Conservation (phyloP, 2,888 invertebrate genomes). For the Himalopsyche kuldschensis region DNA sequence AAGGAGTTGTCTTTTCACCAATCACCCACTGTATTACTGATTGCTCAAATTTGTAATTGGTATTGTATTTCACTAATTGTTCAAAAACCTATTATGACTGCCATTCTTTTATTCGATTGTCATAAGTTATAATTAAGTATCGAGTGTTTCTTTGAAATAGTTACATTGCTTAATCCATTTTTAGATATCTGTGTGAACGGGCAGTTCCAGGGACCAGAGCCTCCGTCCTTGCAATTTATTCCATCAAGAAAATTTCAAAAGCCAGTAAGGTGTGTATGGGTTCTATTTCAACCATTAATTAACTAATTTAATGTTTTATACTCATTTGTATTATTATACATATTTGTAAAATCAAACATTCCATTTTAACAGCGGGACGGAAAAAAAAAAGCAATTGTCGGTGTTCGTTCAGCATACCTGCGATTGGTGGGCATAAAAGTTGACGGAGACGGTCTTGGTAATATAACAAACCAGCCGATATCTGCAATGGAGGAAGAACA, state of each 20-base stretch:
- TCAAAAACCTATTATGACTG: too few relatives aligned
- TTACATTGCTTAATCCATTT: constrained; percentile 34
- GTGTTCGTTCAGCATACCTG: constrained; percentile 92
- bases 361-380: constrained; percentile 60
- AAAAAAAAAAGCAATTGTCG: constrained; percentile 79
- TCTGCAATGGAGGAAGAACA: constrained; percentile 63
- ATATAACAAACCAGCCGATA: constrained; percentile 58
- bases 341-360: neutral
- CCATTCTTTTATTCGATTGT: too few relatives aligned
- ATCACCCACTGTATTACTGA: too few relatives aligned
- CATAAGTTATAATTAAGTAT: too few relatives aligned
- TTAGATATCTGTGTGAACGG: constrained; percentile 74
- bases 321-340: too few relatives aligned
- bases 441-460: constrained; percentile 77
- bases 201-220: constrained; percentile 96
- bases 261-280: constrained; percentile 56
- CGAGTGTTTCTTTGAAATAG: too few relatives aligned
- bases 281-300: neutral
- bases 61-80: neutral
- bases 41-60: neutral
- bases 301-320: neutral
- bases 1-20: too few relatives aligned
- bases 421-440: constrained; percentile 91
- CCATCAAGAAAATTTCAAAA: constrained; percentile 85
- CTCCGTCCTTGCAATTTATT: constrained; percentile 91